A percentile compares a stretch with the other conserved stretches of the same genome.
phyloP scores from a whole-genome alignment of 2,113 vertebrate species.

The Poeciliopsis retropinna region DNA sequence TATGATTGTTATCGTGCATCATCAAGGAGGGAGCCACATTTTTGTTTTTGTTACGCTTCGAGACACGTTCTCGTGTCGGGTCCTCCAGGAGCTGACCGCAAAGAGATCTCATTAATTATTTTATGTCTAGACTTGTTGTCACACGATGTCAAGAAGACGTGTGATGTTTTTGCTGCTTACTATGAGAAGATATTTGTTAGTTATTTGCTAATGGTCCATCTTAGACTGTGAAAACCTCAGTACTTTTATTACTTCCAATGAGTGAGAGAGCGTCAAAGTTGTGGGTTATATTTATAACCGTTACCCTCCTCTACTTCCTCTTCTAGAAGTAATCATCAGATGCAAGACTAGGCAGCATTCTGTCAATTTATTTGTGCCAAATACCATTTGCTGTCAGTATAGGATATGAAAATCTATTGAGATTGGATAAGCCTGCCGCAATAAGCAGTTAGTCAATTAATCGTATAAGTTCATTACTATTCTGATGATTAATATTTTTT shows the following conservation, averaged over 20 bases:
- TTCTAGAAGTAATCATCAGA: background rate
- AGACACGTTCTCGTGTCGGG: background rate
- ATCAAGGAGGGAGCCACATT: background rate
- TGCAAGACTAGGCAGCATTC: background rate
- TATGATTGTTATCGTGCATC: constrained; percentile 8
- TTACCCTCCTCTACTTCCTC: background rate
- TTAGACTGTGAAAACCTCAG: background rate
- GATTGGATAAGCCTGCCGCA: too few species aligned
- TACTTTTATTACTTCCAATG: background rate
- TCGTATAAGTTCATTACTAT: too few species aligned
- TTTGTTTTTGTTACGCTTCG: background rate
- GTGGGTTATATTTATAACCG: background rate
- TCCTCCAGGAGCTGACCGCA: background rate
- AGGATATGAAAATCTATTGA: too few species aligned
- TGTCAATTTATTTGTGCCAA: too few species aligned
- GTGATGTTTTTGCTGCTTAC: background rate
- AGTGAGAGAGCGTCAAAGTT: background rate
- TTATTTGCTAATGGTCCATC: background rate
- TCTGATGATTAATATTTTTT: too few species aligned
- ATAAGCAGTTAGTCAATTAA: too few species aligned
- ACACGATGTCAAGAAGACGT: background rate
- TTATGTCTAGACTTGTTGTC: background rate
- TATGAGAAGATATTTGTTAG: background rate
- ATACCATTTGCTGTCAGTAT: too few species aligned
- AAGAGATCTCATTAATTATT: background rate